phyloP scores from a whole-genome alignment of 2,888 invertebrate genomes.

The Philonicus albiceps region DNA sequence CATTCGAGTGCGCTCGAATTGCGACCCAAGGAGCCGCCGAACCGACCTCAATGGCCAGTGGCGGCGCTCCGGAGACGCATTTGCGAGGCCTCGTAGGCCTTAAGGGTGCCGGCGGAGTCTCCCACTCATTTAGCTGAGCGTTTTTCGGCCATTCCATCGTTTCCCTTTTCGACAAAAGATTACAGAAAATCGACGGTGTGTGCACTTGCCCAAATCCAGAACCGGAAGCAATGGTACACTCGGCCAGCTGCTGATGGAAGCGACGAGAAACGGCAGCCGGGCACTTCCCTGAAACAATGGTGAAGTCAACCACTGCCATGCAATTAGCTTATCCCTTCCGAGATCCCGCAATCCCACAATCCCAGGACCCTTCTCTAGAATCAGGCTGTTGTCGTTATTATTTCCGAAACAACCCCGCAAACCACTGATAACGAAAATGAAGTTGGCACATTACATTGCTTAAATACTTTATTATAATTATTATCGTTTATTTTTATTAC shows the following conservation, averaged over 20 bases:
- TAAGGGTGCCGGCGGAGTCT: neutral
- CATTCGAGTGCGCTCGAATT: conserved; percentile 6
- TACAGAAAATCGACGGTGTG: neutral
- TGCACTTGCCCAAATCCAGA: neutral
- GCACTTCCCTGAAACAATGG: conserved; percentile 12
- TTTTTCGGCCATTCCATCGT: neutral
- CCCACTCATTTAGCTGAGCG: neutral
- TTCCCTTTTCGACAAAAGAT: neutral
- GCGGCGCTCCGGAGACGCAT: neutral
- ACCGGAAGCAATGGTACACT: neutral
- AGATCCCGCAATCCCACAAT: neutral
- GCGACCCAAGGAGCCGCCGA: neutral
- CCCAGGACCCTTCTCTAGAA: neutral
- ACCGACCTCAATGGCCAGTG: neutral
- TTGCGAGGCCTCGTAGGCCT: neutral
- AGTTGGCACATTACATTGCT: no score
- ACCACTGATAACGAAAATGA: neutral
- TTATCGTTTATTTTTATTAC: no score
- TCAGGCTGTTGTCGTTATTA: neutral
- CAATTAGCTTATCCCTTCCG: conserved; percentile 23
- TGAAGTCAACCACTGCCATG: neutral
- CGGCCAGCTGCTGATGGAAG: conserved; percentile 3
- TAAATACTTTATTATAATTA: no score
- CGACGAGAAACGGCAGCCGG: neutral
- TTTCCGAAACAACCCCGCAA: neutral